A percentile compares a stretch with the other conserved stretches of the same genome.
Conservation (phyloP, 2,888 invertebrate genomes). For the Nephrotoma guestfalica region DNA sequence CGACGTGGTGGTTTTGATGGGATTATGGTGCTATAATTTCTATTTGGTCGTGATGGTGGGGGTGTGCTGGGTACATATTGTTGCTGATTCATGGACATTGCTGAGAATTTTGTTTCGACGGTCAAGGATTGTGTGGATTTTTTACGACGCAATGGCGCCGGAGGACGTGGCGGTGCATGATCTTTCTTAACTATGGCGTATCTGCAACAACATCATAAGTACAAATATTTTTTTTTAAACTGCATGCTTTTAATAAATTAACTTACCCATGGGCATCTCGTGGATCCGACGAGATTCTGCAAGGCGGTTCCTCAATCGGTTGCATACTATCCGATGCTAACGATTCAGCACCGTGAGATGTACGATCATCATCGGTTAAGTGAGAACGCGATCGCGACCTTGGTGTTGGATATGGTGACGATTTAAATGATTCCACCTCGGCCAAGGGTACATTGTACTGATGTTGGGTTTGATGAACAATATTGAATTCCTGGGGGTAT, state of each 20-base stretch:
- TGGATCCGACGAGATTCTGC: background rate
- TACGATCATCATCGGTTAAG: conserved; percentile 51
- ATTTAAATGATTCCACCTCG: conserved; percentile 33
- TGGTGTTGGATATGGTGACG: conserved; percentile 42
- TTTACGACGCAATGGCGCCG: conserved; percentile 42
- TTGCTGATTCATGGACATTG: conserved; percentile 34
- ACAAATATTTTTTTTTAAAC: background rate
- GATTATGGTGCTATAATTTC: conserved; percentile 46
- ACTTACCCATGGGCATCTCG: conserved; percentile 4
- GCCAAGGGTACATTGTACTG: conserved; percentile 46
- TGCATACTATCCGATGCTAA: conserved; percentile 33
- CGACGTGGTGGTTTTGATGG: conserved; percentile 45
- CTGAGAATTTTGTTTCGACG: conserved; percentile 49
- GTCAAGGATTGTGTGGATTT: conserved; percentile 39
- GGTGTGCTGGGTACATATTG: conserved; percentile 21
- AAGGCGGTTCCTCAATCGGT: background rate
- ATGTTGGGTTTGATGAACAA: conserved; percentile 49
- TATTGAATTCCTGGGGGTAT: conserved; percentile 35
- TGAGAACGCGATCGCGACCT: conserved; percentile 39
- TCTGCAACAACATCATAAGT: conserved; percentile 32
- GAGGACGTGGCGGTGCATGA: conserved; percentile 41
- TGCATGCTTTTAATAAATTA: background rate
- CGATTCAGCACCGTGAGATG: conserved; percentile 56
- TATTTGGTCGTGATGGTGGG: conserved; percentile 41
- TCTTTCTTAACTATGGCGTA: conserved; percentile 67